Base-by-base conservation (phyloP, 1,140 invertebrate genomes). In the Copidosoma floridanum region DNA sequence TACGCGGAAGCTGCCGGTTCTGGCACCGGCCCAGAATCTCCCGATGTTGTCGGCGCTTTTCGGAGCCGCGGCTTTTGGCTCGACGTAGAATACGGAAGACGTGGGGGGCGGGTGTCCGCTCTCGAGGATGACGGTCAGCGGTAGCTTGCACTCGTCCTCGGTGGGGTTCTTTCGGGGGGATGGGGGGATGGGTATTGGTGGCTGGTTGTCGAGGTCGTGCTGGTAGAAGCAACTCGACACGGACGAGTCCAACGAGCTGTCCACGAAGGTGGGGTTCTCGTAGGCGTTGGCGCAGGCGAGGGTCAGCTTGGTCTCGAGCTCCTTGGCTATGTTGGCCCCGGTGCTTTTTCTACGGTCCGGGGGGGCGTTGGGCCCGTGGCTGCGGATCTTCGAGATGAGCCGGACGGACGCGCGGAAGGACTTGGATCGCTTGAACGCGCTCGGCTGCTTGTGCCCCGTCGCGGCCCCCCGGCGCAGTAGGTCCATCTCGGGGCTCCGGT, bases 341-440 rank as follows among this genome's bases (percentile, higher is more conserved):
- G 40, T 1, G 44, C 58, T 23, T 63, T 50, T 0, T 54, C 38
- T 1, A 24, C 1, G 3, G 7, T 1, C 43, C 20, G n/a, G n/a
- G n/a, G n/a, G n/a, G n/a, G n/a, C n/a, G n/a, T n/a, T n/a, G n/a
- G n/a, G n/a, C 21, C 71, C 68, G 47, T 73, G 75, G 27, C 56
- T 71, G 0, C 73, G 69, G 10, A 80, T 73, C 41, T 77, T 78
- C 4, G 78, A 72, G 62, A 91, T 85, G 60, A 88, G 74, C 63
- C 86, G 84, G 43, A 90, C 75, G 32, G 89, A 91, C 35, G 86
- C 86, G 56, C 89, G 83, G 65, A 91, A 86, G 32, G 88, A 89
- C 65, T 55, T 55, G 0, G 35, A 50, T n/a, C n/a, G n/a, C 29
- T 12, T 32, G 0, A 32, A 12, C 29, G 29, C 6, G 5, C 86